Evolutionary conservation across 2,888 invertebrate species (phyloP).

Genomic region (Pristionchus exspectatus): DNA sequence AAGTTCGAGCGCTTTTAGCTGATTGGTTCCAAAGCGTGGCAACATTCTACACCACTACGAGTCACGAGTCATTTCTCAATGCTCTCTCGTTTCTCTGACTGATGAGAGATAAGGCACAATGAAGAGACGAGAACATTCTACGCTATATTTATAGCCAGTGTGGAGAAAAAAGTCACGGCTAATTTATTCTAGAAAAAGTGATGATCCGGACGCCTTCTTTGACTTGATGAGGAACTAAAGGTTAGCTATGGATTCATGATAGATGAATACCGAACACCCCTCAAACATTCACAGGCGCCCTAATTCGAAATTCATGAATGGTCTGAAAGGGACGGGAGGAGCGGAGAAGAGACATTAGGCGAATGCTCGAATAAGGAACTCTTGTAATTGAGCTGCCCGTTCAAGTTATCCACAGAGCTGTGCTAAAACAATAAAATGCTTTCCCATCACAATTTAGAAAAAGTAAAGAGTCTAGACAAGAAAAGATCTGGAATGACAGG

Average conservation of each 20-base stretch:
- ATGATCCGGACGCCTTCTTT: too few species aligned
- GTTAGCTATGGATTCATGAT: too few species aligned
- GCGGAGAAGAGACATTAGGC: background rate
- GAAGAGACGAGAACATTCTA: too few species aligned
- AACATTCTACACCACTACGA: background rate
- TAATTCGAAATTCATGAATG: conserved; percentile 47
- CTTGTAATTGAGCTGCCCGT: background rate
- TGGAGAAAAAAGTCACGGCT: too few species aligned
- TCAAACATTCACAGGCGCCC: background rate
- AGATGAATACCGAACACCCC: background rate
- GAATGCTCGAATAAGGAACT: background rate
- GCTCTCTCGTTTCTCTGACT: too few species aligned
- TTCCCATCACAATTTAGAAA: too few species aligned
- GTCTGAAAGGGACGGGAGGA: background rate
- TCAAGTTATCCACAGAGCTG: too few species aligned
- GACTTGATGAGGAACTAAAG: too few species aligned
- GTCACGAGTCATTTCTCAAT: background rate
- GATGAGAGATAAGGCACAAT: too few species aligned
- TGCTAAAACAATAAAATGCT: too few species aligned
- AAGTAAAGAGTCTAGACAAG: background rate
- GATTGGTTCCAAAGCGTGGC: background rate
- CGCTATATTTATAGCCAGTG: too few species aligned
- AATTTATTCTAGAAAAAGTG: too few species aligned
- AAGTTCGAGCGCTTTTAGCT: background rate
- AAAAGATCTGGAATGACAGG: background rate